Evolutionary conservation across 1,140 invertebrate species (phyloP).

Genomic region (Hesperophylax magnus): DNA sequence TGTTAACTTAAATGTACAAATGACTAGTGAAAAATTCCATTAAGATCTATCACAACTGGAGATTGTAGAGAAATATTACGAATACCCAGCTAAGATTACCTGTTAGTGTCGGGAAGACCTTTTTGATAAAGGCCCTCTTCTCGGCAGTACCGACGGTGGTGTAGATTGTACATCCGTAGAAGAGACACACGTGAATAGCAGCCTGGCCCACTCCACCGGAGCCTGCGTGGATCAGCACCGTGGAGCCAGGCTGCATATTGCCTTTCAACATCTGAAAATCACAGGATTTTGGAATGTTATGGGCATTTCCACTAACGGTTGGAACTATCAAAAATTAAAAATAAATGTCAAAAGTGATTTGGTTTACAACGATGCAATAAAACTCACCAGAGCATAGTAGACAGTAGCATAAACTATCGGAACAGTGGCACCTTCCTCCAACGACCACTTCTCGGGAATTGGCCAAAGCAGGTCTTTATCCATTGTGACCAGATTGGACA

Average conservation of each 20-base stretch:
- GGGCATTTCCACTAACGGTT: not conserved
- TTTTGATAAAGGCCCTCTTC: conserved; percentile 84
- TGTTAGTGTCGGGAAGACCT: conserved; percentile 78
- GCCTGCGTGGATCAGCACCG: conserved; percentile 88
- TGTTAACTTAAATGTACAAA: too few species aligned
- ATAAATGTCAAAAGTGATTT: too few species aligned
- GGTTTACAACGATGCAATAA: not conserved
- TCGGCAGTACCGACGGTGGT: conserved; percentile 83
- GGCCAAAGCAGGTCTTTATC: conserved; percentile 80
- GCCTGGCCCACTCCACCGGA: conserved; percentile 91
- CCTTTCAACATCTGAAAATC: conserved; percentile 70
- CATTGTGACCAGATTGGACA: conserved; percentile 74
- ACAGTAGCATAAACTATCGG: conserved; percentile 90
- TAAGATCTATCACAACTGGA: too few species aligned
- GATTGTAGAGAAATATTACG: too few species aligned
- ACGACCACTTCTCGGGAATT: conserved; percentile 85
- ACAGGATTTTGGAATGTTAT: too few species aligned
- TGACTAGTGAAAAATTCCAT: too few species aligned
- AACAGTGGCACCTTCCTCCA: conserved; percentile 91
- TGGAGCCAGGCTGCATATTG: conserved; percentile 78
- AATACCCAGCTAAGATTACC: conserved; percentile 58
- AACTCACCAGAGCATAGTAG: conserved; percentile 81
- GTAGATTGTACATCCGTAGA: conserved; percentile 79
- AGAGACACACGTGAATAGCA: conserved; percentile 84
- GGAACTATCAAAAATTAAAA: not conserved